Conservation (phyloP, 2,797 vertebrate genomes). For the Anguilla megastoma region DNA sequence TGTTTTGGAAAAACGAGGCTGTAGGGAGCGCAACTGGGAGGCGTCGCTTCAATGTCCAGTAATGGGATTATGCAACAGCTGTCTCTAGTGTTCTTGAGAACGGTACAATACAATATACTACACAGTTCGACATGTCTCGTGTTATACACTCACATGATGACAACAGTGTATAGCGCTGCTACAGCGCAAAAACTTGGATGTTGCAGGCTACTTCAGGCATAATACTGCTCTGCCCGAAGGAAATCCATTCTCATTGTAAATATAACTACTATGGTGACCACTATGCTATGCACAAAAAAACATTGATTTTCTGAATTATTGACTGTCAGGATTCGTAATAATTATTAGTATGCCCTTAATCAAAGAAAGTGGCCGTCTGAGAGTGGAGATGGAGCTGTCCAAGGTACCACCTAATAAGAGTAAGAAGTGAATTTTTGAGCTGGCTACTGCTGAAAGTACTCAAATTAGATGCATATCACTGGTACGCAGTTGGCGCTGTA, state of each 20-base stretch:
- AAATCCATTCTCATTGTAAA: neutral
- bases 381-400: conserved; percentile 15
- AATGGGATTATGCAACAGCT: conserved; percentile 37
- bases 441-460: neutral
- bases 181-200: neutral
- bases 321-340: neutral
- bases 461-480: neutral
- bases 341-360: neutral
- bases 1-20: neutral
- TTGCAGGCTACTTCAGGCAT: neutral
- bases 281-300: neutral
- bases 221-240: neutral
- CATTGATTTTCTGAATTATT: neutral
- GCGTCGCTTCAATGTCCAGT: conserved; percentile 16
- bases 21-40: conserved; percentile 5
- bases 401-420: neutral
- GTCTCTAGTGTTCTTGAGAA: neutral
- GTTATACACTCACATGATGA: neutral
- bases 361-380: neutral
- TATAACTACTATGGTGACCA: neutral
- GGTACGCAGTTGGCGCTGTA: neutral
- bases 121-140: neutral
- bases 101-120: neutral
- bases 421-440: neutral
- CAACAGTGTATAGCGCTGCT: neutral